Percentiles rank a stretch among this genome's conserved stretches.
These are phyloP conservation scores for Drosophila quadrilineata DNA, from an alignment of 1,140 invertebrate genomes.

Conservation along the genomic window DNA sequence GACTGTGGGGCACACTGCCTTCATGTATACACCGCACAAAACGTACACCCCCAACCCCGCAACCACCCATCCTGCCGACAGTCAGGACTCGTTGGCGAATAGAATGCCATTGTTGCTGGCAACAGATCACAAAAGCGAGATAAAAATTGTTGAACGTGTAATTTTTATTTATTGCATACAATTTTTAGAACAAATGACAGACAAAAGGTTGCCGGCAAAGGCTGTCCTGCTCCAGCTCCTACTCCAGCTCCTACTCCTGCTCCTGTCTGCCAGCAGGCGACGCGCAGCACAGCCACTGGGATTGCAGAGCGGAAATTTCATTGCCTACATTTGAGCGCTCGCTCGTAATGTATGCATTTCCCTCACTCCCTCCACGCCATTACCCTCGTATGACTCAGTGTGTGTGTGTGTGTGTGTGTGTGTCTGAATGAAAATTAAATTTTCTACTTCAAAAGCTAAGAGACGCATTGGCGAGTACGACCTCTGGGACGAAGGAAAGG, in stretches of 20 bases:
- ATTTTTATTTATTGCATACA: slow-evolving; percentile 80
- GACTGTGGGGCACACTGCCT: neutral
- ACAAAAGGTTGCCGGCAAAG: slow-evolving; percentile 44
- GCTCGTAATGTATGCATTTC: slow-evolving; percentile 46
- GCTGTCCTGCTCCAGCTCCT: too few species aligned
- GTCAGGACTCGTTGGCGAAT: neutral
- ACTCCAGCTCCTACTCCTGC: too few species aligned
- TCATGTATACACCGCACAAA: neutral
- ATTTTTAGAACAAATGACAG: slow-evolving; percentile 78
- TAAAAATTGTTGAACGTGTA: slow-evolving; percentile 74
- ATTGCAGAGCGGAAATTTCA: slow-evolving; percentile 37
- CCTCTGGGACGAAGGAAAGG: neutral
- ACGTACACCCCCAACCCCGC: neutral
- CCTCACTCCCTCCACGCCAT: neutral
- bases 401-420: neutral
- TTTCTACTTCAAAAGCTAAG: slow-evolving; percentile 57
- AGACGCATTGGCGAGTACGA: slow-evolving; percentile 12
- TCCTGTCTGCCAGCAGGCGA: too few species aligned
- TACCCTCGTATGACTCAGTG: neutral
- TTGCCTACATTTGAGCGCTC: slow-evolving; percentile 48
- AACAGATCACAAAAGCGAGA: slow-evolving; percentile 58
- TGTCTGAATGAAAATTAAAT: slow-evolving; percentile 63
- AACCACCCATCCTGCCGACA: neutral
- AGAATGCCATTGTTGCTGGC: slow-evolving; percentile 33
- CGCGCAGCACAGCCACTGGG: slow-evolving; percentile 1